Evolutionary conservation across 2,888 invertebrate genomes (phyloP), one percentile per base, ranked within the genome.

Genomic region (Diadegma fenestrale): DNA sequence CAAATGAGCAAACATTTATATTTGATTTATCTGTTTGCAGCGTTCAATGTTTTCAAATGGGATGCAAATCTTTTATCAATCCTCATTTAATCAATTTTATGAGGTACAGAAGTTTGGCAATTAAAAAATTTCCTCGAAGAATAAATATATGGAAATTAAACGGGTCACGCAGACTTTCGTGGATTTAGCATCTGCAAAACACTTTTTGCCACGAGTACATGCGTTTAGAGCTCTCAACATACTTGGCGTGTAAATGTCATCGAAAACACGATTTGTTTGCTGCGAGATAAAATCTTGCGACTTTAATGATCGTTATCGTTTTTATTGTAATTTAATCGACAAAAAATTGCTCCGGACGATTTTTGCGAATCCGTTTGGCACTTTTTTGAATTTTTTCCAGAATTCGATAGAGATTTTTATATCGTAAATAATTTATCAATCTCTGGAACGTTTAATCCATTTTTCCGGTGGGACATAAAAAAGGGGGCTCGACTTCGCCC

Each of bases 1-100:
- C 64, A 64, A 37, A 64, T 37, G 14, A 26, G 26, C 26, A 26
- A n/a, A 64, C 64, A 64, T 64, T 64, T 64, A 6, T 37, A 64
- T 33, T 33, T 12, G 37, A 64, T 19, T 64, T 64, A 10, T 37
- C 37, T 19, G 33, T 37, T 58, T 58, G 58, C 6, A 58, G 58
- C 14, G 26, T 58, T 58, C 58, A 58, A 58, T 14, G 26, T 58
- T 58, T 26, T 5, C 1, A 26, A 26, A 58, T 58, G 26, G 58
- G 26, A 26, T 58, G 58, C 58, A 58, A 58, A 58, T 58, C 58
- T 58, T 26, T 26, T 10, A 22, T 54, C 12, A 58, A 58, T 58
- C 26, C 58, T 58, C 58, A 26, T 58, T 58, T 58, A 26, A 58
- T 26, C 58, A 6, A 58, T 14, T 58, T 58, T 26, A 22, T 58